Base-by-base conservation (phyloP, 2,888 invertebrate species). In the Linnaemya tessellans region DNA sequence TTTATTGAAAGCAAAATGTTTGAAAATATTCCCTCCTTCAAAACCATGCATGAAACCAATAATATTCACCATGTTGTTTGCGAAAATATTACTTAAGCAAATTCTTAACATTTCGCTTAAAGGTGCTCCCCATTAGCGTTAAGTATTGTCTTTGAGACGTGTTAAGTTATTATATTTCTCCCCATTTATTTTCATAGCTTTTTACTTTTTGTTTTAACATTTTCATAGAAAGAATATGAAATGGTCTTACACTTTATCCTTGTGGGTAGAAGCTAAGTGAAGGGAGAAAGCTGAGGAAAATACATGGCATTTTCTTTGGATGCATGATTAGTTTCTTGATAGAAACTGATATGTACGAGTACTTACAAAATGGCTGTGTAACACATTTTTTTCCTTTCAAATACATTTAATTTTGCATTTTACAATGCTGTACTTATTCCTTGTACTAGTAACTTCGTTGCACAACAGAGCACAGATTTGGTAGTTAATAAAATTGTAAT, bases 241-340 rank as follows among this genome's bases (percentile, higher is more conserved):
- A 15, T 13, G 3, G 4, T 18, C 43, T 46, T 56, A 46, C 35
- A 65, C 18, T 35, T 30, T 11, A 30, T 58, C 13, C 30, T 18
- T 22, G 8, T 10, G 30, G 46, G 46, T 18, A 15, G 5, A 3
- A 0, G n/a, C 25, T 13, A 56, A 22, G n/a, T 20, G 46, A 13
- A n/a, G 20, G 18, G 13, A 2, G 18, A n/a, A 11, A 38, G 4
- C 41, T 10, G 13, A 18, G 35, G 3, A 56, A 43, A 49, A 38
- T 58, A 35, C 25, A 77, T 54, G 35, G 1, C 56, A 60, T 77
- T 82, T 58, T 22, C 56, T 43, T 51, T 73, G 64, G 56, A 78
- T 74, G 77, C 84, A 84, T 84, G 84, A 84, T 81, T 84, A 78
- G 78, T 84, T 84, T 78, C 51, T 74, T 56, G 62, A 49, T 62